phyloP scores from a whole-genome alignment of 2,113 vertebrate species.

The Phyllostomus hastatus region DNA sequence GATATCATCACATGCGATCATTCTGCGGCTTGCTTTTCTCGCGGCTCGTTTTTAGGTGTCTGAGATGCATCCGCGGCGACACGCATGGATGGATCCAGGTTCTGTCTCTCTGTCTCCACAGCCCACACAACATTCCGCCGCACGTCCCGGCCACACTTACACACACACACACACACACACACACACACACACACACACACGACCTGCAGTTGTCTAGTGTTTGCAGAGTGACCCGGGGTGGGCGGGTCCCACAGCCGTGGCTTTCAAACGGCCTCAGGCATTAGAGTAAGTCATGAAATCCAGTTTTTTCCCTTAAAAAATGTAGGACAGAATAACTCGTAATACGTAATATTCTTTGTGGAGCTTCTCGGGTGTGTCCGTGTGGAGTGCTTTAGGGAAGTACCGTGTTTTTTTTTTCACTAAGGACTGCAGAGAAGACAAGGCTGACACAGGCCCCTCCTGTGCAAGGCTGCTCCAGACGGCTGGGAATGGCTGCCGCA shows the following conservation, averaged over 20 bases:
- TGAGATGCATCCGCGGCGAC: too few species aligned
- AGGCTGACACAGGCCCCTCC: background rate
- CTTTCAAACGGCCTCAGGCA: background rate
- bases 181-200: too few species aligned
- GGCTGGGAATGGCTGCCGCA: background rate
- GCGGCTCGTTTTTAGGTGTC: background rate
- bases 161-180: too few species aligned
- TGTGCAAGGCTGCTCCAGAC: background rate
- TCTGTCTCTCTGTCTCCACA: background rate
- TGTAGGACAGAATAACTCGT: background rate
- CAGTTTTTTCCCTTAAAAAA: background rate
- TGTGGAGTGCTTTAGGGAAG: background rate
- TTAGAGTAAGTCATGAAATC: background rate
- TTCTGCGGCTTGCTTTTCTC: background rate
- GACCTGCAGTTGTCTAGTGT: background rate
- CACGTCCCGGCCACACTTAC: background rate
- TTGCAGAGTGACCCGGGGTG: background rate
- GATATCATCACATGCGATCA: background rate
- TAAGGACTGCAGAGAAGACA: background rate
- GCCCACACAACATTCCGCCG: background rate
- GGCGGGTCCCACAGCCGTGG: background rate
- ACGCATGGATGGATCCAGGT: background rate
- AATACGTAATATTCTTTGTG: background rate
- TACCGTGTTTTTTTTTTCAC: background rate
- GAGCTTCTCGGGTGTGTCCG: background rate